Percentiles rank a stretch among this genome's conserved stretches.
Evolutionary conservation across 1,140 invertebrate genomes (phyloP).

Genomic region (Hermetia illucens): DNA sequence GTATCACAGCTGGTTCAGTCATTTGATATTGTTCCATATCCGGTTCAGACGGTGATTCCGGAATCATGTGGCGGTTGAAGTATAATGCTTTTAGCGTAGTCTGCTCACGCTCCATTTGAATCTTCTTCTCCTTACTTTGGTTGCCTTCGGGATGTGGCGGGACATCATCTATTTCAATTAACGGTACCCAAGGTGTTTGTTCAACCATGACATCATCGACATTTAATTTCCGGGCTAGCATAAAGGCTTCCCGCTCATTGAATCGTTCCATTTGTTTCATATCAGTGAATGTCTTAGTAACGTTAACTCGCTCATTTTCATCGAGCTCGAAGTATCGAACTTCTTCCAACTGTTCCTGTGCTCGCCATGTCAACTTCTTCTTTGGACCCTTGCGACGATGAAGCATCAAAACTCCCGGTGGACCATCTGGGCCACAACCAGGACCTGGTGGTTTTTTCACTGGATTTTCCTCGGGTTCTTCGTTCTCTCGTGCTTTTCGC

Average conservation of each 20-base stretch:
- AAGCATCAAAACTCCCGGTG: conserved; percentile 24
- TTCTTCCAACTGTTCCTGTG: conserved; percentile 62
- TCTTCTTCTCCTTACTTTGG: conserved; percentile 72
- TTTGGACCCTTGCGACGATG: conserved; percentile 51
- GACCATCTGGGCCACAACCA: conserved; percentile 26
- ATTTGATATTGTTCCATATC: conserved; percentile 64
- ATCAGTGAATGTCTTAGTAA: conserved; percentile 82
- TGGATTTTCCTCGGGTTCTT: conserved; percentile 23
- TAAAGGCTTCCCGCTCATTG: conserved; percentile 69
- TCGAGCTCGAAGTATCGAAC: conserved; percentile 83
- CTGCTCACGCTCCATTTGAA: conserved; percentile 73
- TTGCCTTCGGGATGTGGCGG: conserved; percentile 45
- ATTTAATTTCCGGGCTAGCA: conserved; percentile 55
- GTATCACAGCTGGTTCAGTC: conserved; percentile 66
- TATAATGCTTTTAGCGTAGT: conserved; percentile 72
- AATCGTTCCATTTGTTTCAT: conserved; percentile 81
- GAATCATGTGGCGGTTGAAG: conserved; percentile 72
- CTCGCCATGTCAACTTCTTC: conserved; percentile 72
- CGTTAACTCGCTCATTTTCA: conserved; percentile 88
- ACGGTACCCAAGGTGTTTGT: conserved; percentile 51
- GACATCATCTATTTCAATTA: conserved; percentile 50
- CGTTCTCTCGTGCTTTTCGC: background rate
- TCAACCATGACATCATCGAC: conserved; percentile 68
- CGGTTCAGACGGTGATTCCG: conserved; percentile 72
- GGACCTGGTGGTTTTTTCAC: conserved; percentile 16